phyloP scores from a whole-genome alignment of 2,113 vertebrate genomes.

The Gambusia holbrooki region DNA sequence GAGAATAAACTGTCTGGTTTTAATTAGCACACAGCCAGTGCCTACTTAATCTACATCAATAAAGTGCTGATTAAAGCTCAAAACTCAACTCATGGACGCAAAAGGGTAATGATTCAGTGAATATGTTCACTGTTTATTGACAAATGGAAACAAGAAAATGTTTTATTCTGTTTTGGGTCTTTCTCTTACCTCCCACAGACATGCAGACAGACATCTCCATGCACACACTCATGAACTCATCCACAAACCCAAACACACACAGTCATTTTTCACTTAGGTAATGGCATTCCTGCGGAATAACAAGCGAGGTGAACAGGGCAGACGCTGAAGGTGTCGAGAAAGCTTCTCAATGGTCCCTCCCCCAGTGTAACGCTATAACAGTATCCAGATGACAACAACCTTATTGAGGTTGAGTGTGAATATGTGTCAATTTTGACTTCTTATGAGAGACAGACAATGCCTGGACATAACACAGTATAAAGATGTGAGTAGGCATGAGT shows the following conservation, averaged over 20 bases:
- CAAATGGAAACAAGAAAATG: constrained; percentile 28
- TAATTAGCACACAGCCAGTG: constrained; percentile 58
- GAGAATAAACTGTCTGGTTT: constrained; percentile 61
- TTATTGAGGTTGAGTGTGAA: constrained; percentile 9
- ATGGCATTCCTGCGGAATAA: constrained; percentile 57
- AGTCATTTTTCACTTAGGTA: constrained; percentile 50
- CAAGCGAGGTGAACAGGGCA: constrained; percentile 63
- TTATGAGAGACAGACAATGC: neutral
- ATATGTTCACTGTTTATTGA: constrained; percentile 33
- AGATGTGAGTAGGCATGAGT: neutral
- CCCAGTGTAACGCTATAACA: constrained; percentile 52
- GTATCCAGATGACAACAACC: constrained; percentile 55
- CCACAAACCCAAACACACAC: constrained; percentile 13
- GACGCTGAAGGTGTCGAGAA: constrained; percentile 59
- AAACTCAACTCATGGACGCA: constrained; percentile 28
- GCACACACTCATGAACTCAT: constrained; percentile 20
- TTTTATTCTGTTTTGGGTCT: constrained; percentile 17
- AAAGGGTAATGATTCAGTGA: constrained; percentile 6
- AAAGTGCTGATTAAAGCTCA: constrained; percentile 50
- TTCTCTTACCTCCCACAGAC: neutral
- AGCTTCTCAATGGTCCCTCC: constrained; percentile 35
- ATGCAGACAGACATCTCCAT: constrained; percentile 34
- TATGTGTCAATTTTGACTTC: neutral
- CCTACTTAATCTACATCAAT: constrained; percentile 60
- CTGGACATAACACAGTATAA: neutral